phyloP scores from a whole-genome alignment of 2,888 invertebrate genomes.

The Drosophila suboccidentalis region DNA sequence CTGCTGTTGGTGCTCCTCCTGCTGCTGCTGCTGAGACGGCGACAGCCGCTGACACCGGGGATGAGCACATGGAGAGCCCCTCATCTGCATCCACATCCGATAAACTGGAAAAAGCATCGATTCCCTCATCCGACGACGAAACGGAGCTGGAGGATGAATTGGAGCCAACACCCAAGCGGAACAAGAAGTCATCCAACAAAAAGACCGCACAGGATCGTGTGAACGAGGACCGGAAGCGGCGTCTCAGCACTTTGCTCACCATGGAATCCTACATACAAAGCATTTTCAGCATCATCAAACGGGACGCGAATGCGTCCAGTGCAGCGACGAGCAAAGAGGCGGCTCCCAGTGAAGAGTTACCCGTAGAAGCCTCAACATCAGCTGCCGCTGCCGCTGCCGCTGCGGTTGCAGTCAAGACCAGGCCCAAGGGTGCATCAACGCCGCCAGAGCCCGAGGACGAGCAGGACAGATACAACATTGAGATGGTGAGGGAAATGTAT shows the following conservation, averaged over 20 bases:
- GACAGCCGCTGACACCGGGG: slow-evolving; percentile 39
- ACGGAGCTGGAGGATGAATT: slow-evolving; percentile 63
- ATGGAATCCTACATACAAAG: slow-evolving; percentile 85
- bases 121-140: slow-evolving; percentile 66
- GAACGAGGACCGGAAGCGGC: slow-evolving; percentile 83
- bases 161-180: slow-evolving; percentile 58
- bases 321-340: slow-evolving; percentile 43
- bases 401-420: slow-evolving; percentile 51
- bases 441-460: slow-evolving; percentile 63
- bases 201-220: slow-evolving; percentile 81
- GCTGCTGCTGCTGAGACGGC: slow-evolving; percentile 27
- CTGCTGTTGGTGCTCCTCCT: neutral
- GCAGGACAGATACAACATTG: slow-evolving; percentile 43
- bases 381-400: slow-evolving; percentile 61
- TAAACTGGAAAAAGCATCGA: slow-evolving; percentile 53
- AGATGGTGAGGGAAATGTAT: slow-evolving; percentile 51
- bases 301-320: slow-evolving; percentile 69
- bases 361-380: slow-evolving; percentile 66
- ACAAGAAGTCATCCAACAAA: slow-evolving; percentile 71
- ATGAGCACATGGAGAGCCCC: slow-evolving; percentile 65
- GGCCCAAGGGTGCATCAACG: slow-evolving; percentile 55
- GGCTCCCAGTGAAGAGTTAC: slow-evolving; percentile 61
- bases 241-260: slow-evolving; percentile 82
- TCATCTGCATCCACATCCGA: slow-evolving; percentile 35
- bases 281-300: slow-evolving; percentile 84